Conservation (phyloP, 2,888 invertebrate genomes). For the Xiphydria camelus region DNA sequence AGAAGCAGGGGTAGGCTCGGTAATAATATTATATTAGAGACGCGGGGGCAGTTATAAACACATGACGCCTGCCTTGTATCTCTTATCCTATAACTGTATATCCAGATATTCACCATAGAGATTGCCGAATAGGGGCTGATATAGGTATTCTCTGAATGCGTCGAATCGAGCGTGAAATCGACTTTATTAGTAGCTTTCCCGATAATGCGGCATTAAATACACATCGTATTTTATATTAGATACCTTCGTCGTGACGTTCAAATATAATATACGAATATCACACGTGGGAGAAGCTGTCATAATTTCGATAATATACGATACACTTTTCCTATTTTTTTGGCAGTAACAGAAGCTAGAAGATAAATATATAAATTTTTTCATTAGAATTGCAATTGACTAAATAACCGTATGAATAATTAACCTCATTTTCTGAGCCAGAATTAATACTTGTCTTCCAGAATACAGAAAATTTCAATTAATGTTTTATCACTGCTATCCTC, state of each 20-base stretch:
- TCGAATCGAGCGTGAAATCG: conserved; percentile 52
- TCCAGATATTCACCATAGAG: conserved; percentile 8
- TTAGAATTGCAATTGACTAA: no score
- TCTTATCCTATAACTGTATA: conserved; percentile 46
- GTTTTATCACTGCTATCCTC: no score
- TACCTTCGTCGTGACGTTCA: no score
- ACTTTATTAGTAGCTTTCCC: conserved; percentile 46
- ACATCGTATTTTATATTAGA: conserved; percentile 15
- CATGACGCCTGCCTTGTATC: conserved; percentile 52
- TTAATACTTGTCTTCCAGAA: no score
- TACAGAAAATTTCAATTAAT: no score
- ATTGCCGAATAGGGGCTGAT: conserved; percentile 19
- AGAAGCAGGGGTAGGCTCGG: conserved; percentile 26
- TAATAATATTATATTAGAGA: conserved; percentile 55
- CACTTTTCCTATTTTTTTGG: no score
- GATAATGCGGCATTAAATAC: conserved; percentile 19
- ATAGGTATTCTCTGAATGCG: conserved; percentile 33
- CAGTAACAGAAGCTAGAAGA: no score
- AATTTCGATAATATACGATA: neutral
- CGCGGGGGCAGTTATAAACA: conserved; percentile 52
- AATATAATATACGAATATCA: neutral
- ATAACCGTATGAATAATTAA: no score
- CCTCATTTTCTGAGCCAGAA: no score
- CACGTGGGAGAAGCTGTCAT: no score
- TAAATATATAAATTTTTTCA: no score